Evolutionary conservation across 2,113 vertebrate species (phyloP).

Genomic region (Microtus ochrogaster): DNA sequence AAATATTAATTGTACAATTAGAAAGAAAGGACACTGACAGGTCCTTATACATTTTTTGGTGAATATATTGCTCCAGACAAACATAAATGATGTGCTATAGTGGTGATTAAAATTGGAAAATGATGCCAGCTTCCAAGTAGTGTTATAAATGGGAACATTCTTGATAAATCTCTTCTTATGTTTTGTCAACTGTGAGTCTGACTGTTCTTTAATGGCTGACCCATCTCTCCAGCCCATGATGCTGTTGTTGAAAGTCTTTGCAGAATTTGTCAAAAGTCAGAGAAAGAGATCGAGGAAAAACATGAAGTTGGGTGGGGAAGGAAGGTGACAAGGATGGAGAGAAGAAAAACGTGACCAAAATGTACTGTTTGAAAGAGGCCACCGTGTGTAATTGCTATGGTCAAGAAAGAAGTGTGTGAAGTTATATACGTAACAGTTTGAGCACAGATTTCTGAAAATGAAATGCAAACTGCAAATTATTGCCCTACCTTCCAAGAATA

Average conservation of each 20-base stretch:
- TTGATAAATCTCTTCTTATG: not conserved
- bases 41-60: not conserved
- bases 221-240: not conserved
- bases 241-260: constrained; percentile 5
- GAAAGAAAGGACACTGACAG: constrained; percentile 20
- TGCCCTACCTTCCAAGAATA: not conserved
- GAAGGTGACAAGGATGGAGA: not conserved
- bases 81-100: not conserved
- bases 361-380: not conserved
- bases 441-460: constrained; percentile 39
- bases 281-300: not conserved
- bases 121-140: not conserved
- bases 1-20: constrained; percentile 49
- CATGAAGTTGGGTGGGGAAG: not conserved
- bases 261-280: constrained; percentile 35
- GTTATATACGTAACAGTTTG: not conserved
- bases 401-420: not conserved
- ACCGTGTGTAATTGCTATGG: not conserved
- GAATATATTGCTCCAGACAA: not conserved
- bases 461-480: constrained; percentile 33
- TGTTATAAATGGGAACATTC: constrained; percentile 21
- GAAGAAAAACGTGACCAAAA: not conserved
- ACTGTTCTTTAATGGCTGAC: not conserved
- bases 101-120: constrained; percentile 2
- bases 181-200: not conserved